Conservation (phyloP, 2,797 vertebrate species). For the Tenualosa thibaudeaui region DNA sequence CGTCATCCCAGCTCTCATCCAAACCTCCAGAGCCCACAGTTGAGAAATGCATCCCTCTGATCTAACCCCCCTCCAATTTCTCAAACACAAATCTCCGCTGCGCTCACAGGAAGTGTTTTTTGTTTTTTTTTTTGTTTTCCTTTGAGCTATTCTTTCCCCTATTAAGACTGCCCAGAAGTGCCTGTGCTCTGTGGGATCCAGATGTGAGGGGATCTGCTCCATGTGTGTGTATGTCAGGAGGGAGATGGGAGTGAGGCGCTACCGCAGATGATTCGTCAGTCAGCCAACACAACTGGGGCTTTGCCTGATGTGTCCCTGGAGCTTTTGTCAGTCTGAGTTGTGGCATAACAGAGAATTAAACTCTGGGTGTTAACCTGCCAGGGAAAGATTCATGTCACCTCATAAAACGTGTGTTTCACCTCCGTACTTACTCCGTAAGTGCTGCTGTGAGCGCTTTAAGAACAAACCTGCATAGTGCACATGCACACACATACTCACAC, state of each 20-base stretch:
- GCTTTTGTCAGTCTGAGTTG: background rate
- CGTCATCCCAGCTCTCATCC: background rate
- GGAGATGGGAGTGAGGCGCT: background rate
- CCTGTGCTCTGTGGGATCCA: background rate
- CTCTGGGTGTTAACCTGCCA: slow-evolving; percentile 6
- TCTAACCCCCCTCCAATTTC: background rate
- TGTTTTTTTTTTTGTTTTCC: too few species aligned
- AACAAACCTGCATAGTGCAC: background rate
- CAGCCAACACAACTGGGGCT: background rate
- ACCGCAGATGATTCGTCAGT: background rate
- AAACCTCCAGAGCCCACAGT: background rate
- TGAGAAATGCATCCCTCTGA: background rate
- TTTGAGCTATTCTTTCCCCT: background rate
- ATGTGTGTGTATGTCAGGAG: background rate
- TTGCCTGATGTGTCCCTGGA: background rate
- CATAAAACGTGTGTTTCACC: background rate
- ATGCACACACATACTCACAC: background rate
- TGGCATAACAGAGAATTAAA: background rate
- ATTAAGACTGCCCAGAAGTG: background rate
- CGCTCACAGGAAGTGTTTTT: background rate
- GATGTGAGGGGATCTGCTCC: background rate
- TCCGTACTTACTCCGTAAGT: background rate
- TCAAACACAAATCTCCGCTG: background rate
- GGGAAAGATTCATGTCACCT: background rate
- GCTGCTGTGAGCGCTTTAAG: background rate